Conservation (phyloP, 2,797 vertebrate genomes). For the Antrozous pallidus region DNA sequence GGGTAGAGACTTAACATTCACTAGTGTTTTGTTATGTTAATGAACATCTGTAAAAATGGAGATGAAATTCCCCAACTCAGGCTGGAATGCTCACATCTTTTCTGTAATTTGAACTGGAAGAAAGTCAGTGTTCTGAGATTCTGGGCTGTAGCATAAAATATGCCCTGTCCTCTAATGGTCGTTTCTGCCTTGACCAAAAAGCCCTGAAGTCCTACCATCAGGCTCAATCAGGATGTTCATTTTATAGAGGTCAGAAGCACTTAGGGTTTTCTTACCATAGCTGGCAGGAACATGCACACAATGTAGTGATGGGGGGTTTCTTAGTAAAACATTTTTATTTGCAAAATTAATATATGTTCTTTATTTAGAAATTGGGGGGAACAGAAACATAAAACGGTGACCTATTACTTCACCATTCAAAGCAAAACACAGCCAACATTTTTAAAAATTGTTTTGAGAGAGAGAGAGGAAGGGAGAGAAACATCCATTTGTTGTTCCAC, state of each 20-base stretch:
- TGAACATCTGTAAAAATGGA: constrained; percentile 43
- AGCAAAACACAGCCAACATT: not conserved
- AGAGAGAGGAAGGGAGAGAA: not conserved
- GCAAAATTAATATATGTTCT: constrained; percentile 31
- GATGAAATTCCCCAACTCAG: constrained; percentile 18
- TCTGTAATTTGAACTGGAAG: constrained; percentile 35
- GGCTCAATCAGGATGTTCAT: not conserved
- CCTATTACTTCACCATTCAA: not conserved
- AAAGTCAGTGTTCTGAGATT: not conserved
- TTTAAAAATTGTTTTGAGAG: not conserved
- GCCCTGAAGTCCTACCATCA: not conserved
- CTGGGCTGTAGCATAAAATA: not conserved
- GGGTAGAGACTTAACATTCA: constrained; percentile 25
- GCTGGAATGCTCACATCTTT: not conserved
- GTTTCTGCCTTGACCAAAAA: constrained; percentile 17
- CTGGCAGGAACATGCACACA: not conserved
- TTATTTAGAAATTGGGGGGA: not conserved
- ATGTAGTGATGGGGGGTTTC: not conserved
- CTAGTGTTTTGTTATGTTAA: constrained; percentile 65
- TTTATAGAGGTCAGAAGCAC: not conserved
- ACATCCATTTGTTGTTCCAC: not conserved
- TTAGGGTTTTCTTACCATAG: not conserved
- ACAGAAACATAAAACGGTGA: not conserved
- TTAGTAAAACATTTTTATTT: constrained; percentile 47
- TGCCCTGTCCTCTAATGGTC: not conserved